Conservation (phyloP, 2,797 vertebrate species). For the Malacoraja senta region DNA sequence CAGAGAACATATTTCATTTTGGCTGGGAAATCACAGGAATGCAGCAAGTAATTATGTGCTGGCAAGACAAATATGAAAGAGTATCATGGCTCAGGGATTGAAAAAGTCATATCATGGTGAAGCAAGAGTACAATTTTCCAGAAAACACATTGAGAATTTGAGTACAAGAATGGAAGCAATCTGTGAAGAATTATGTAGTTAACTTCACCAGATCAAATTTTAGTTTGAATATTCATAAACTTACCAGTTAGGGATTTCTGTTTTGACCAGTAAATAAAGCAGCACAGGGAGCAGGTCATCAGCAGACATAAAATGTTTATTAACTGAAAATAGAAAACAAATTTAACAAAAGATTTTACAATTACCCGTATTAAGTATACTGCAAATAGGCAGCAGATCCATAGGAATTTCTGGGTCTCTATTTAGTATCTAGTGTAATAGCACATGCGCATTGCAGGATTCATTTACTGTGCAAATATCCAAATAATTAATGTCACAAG, state of each 20-base stretch:
- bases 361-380: not conserved
- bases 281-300: conserved; percentile 89
- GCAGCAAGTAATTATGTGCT: not conserved
- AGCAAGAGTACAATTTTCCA: not conserved
- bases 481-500: not conserved
- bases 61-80: not conserved
- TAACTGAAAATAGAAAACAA: conserved; percentile 59
- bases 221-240: conserved; percentile 36
- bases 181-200: not conserved
- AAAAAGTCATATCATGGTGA: too few species aligned
- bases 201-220: not conserved
- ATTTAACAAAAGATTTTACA: not conserved
- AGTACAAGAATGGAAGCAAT: not conserved
- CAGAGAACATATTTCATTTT: too few species aligned
- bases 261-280: conserved; percentile 88
- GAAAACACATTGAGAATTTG: not conserved
- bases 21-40: not conserved
- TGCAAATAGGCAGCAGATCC: not conserved
- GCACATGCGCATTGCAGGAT: not conserved
- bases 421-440: not conserved
- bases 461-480: not conserved
- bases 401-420: not conserved
- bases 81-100: not conserved
- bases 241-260: conserved; percentile 96
- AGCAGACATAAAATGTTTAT: conserved; percentile 78